Evolutionary conservation across 1,140 invertebrate genomes (phyloP).

Genomic region (Lepidurus packardi): DNA sequence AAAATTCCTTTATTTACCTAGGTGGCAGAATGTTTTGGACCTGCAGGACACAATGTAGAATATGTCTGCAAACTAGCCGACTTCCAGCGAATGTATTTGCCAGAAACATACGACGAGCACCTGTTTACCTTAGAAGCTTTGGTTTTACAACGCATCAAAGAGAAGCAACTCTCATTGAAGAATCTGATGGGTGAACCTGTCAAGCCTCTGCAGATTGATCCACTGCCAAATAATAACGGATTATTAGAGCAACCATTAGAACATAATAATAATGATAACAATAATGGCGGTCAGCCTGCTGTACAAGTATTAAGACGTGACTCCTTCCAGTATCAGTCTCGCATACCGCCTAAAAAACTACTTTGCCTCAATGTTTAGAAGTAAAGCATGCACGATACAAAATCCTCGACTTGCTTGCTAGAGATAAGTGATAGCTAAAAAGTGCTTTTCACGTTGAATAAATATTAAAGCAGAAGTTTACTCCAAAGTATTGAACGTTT

Average conservation of each 20-base stretch:
- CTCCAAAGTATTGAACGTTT: not conserved
- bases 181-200: constrained; percentile 53
- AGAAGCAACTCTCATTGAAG: constrained; percentile 47
- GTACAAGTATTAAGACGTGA: constrained; percentile 42
- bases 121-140: constrained; percentile 47
- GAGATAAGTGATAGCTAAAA: no score
- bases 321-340: constrained; percentile 59
- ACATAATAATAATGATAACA: constrained; percentile 15
- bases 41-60: constrained; percentile 45
- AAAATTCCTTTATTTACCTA: not conserved
- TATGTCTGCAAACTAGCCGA: constrained; percentile 47
- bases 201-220: not conserved
- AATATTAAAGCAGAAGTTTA: not conserved
- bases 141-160: constrained; percentile 50
- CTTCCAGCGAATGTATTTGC: constrained; percentile 45
- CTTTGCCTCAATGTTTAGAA: constrained; percentile 66
- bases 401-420: not conserved
- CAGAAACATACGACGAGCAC: constrained; percentile 46
- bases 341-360: constrained; percentile 61
- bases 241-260: not conserved
- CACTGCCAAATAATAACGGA: not conserved
- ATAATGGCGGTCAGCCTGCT: not conserved
- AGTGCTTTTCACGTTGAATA: not conserved
- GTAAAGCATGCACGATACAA: not conserved
- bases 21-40: constrained; percentile 54